phyloP scores from a whole-genome alignment of 2,888 invertebrate genomes.

The Ectemnius lituratus region DNA sequence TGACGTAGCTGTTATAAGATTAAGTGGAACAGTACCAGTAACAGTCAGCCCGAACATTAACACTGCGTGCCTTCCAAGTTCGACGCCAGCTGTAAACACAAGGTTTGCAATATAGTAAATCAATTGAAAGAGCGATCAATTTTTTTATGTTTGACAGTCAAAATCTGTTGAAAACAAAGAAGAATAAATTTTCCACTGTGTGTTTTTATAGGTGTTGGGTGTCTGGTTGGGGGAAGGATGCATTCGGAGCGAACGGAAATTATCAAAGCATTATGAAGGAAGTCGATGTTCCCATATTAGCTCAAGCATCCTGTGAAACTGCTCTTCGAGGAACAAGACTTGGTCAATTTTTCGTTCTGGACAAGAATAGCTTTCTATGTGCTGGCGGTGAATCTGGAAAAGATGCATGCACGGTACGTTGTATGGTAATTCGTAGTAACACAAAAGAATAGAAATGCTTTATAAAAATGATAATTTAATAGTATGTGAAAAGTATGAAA shows the following conservation, averaged over 20 bases:
- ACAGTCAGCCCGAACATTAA: conserved; percentile 76
- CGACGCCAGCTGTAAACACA: conserved; percentile 69
- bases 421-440: background rate
- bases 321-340: conserved; percentile 83
- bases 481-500: background rate
- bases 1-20: conserved; percentile 88
- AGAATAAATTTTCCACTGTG: conserved; percentile 3
- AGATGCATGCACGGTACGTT: conserved; percentile 86
- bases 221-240: conserved; percentile 93
- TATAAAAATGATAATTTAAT: background rate
- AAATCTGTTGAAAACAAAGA: no score
- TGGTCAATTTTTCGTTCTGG: conserved; percentile 82
- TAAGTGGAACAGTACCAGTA: conserved; percentile 78
- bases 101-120: conserved; percentile 46
- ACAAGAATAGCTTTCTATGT: conserved; percentile 85
- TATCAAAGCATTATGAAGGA: conserved; percentile 86
- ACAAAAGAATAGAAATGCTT: background rate
- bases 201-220: conserved; percentile 80
- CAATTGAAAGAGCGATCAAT: no score
- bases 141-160: no score
- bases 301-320: conserved; percentile 83
- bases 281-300: conserved; percentile 86
- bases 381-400: conserved; percentile 88
- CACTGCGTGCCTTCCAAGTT: conserved; percentile 79
- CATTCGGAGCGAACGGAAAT: conserved; percentile 80